Evolutionary conservation across 37 sponge, comb jelly and placozoan genomes (phyloP), one percentile per base, ranked within the genome.

Genomic region (Aplysina aerophoba): DNA sequence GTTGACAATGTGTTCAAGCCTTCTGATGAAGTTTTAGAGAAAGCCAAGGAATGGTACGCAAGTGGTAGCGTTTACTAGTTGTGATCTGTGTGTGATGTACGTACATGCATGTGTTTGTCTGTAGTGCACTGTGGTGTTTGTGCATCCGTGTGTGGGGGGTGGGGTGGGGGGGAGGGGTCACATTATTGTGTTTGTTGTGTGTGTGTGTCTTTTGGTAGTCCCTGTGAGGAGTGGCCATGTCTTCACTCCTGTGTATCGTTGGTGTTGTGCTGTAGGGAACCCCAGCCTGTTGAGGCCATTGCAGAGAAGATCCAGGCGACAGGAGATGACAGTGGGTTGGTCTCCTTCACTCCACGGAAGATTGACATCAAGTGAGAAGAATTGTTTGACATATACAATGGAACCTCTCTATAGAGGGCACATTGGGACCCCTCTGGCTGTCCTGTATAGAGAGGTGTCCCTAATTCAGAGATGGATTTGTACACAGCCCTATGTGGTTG

Each of bases 31-130:
- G 82, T 90, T 4, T 2, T 90, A 44, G 88, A 90, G 53, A 89
- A 86, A 25, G 85, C 94, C 54, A 88, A 85, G 57, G 86, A 85
- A 85, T 93, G 94, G 94, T 93, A n/a, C 30, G 60, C 33, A 59
- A 74, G 14, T 85, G 20, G 15, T 56, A 82, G 5, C 62, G 83
- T 13, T n/a, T n/a, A n/a, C n/a, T n/a, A n/a, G n/a, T n/a, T n/a
- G n/a, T n/a, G n/a, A 30, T 69, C 35, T 69, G 71, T 69, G 33
- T 31, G 71, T 69, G 2, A 8, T 1, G 71, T 69, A 16, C 30
- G 33, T 75, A 54, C 41, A 44, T 50, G 54, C 41, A 75, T 75
- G 1, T 34, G 73, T 67, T 25, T 67, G 69, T 67, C 13, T 13
- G 28, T 13, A 24, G 15, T 35, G 20, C 6, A 28, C 1, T 71